A percentile compares a stretch with the other conserved stretches of the same genome.
Conservation (phyloP, 2,888 invertebrate genomes). For the Morinoia aosen region DNA sequence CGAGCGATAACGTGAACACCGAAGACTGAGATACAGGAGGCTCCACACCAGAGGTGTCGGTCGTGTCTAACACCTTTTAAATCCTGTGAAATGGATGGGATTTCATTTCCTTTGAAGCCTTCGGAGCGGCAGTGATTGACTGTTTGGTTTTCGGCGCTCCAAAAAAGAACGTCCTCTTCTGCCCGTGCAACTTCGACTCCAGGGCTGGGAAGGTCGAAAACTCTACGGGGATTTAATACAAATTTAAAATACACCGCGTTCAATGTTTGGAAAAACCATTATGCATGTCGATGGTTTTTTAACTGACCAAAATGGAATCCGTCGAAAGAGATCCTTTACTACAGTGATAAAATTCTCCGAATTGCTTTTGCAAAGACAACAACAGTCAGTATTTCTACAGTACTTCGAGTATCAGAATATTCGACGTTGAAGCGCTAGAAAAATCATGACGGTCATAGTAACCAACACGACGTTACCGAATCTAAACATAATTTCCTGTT, state of each 20-base stretch:
- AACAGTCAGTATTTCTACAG: background rate
- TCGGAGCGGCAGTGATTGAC: constrained; percentile 38
- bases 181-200: background rate
- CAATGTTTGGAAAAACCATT: background rate
- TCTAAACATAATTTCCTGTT: background rate
- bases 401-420: background rate
- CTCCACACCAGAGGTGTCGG: background rate
- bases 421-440: background rate
- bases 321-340: background rate
- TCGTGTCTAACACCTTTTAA: constrained; percentile 27
- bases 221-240: background rate
- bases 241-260: background rate
- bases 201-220: background rate
- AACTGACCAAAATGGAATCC: background rate
- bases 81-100: constrained; percentile 38
- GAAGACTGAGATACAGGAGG: background rate
- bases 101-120: constrained; percentile 35
- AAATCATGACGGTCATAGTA: background rate
- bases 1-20: background rate
- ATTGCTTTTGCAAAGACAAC: background rate
- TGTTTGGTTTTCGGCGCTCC: constrained; percentile 9
- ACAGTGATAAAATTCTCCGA: background rate
- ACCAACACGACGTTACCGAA: background rate
- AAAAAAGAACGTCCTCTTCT: background rate
- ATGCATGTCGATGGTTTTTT: background rate